Conservation (phyloP, 2,797 vertebrate species). For the Capromys pilorides region DNA sequence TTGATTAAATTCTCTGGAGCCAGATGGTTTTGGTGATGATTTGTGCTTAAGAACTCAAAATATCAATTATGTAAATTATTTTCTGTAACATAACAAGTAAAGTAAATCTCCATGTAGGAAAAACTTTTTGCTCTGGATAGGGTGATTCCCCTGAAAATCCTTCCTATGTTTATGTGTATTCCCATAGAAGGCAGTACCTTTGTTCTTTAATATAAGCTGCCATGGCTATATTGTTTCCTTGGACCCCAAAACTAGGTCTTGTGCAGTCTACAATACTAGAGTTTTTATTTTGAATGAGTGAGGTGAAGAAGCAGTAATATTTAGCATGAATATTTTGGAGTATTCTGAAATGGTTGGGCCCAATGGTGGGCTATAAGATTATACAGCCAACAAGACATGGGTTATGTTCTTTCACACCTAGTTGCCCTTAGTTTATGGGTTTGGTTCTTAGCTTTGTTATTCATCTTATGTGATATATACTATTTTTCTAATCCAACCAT, state of each 20-base stretch:
- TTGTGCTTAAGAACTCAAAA: constrained; percentile 55
- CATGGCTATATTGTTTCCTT: not conserved
- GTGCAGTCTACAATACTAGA: not conserved
- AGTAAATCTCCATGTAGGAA: not conserved
- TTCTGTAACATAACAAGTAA: constrained; percentile 43
- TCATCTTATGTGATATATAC: not conserved
- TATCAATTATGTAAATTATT: not conserved
- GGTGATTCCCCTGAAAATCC: not conserved
- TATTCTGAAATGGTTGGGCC: not conserved
- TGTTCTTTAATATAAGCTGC: not conserved
- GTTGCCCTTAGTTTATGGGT: not conserved
- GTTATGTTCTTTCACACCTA: not conserved
- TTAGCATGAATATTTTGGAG: constrained; percentile 11
- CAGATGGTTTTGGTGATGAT: constrained; percentile 24
- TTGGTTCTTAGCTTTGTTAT: not conserved
- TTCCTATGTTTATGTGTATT: not conserved
- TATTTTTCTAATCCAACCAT: not conserved
- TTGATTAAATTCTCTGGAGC: constrained; percentile 22
- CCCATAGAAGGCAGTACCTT: not conserved
- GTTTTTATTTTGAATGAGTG: constrained; percentile 41
- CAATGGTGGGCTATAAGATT: not conserved
- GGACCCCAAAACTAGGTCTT: not conserved
- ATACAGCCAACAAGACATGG: not conserved
- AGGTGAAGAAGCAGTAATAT: not conserved
- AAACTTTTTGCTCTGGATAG: not conserved